phyloP scores from a whole-genome alignment of 2,888 invertebrate genomes.

The Exephanes ischioxanthus region DNA sequence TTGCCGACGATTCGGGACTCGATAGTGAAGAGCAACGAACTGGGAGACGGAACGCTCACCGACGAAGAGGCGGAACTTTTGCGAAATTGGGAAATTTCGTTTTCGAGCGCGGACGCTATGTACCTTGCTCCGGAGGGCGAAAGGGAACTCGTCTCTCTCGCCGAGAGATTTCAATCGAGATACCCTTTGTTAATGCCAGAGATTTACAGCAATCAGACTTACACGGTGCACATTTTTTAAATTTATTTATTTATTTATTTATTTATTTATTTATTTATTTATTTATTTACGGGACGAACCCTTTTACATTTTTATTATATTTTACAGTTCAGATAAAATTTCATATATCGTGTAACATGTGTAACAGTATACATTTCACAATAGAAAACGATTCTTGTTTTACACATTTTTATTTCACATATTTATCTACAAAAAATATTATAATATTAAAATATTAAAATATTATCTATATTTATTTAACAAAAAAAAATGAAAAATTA shows the following conservation, averaged over 20 bases:
- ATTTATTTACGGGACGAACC: too few species aligned
- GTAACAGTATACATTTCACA: too few species aligned
- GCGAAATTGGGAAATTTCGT: slow-evolving; percentile 87
- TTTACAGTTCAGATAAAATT: too few species aligned
- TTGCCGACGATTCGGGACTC: slow-evolving; percentile 86
- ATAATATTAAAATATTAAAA: too few species aligned
- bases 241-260: too few species aligned
- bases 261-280: too few species aligned
- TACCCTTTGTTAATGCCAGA: slow-evolving; percentile 89
- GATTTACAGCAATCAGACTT: slow-evolving; percentile 87
- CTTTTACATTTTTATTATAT: too few species aligned
- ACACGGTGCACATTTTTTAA: slow-evolving; percentile 85
- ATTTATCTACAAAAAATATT: too few species aligned
- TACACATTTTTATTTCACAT: too few species aligned
- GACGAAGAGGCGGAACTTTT: slow-evolving; percentile 85
- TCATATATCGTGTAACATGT: too few species aligned
- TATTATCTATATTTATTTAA: too few species aligned
- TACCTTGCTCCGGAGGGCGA: slow-evolving; percentile 90
- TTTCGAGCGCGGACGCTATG: slow-evolving; percentile 87
- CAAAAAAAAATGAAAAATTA: not conserved
- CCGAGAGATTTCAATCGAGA: slow-evolving; percentile 90
- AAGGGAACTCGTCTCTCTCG: slow-evolving; percentile 90
- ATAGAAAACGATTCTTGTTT: too few species aligned
- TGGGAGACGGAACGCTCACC: slow-evolving; percentile 85
- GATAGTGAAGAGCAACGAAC: slow-evolving; percentile 86